Evolutionary conservation across 2,113 vertebrate genomes (phyloP).

Genomic region (Eleginops maclovinus): DNA sequence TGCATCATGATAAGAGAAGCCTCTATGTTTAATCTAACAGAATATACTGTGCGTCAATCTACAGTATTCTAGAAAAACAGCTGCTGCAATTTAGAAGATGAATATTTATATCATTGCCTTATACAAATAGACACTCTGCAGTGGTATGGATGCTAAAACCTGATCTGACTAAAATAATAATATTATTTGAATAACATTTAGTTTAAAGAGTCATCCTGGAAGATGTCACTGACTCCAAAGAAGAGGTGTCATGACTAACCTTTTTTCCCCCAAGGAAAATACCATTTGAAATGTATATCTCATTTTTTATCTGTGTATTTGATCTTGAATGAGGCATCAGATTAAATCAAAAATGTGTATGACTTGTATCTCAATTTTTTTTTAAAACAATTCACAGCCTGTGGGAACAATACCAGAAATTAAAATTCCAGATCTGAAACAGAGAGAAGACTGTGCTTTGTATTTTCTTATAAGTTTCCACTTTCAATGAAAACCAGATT

Average conservation of each 20-base stretch:
- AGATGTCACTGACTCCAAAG: no score
- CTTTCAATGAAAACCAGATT: constrained; percentile 62
- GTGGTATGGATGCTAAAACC: not conserved
- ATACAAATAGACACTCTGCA: not conserved
- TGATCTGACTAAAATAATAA: not conserved
- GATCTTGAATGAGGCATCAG: not conserved
- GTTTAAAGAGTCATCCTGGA: not conserved
- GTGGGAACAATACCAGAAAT: not conserved
- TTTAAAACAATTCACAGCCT: not conserved
- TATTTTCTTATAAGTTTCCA: constrained; percentile 51
- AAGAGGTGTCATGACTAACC: not conserved
- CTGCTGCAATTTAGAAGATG: not conserved
- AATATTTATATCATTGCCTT: not conserved
- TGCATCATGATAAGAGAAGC: constrained; percentile 1
- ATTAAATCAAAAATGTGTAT: not conserved
- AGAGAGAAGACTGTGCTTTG: constrained; percentile 19
- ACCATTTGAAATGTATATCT: not conserved
- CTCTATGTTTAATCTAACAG: not conserved
- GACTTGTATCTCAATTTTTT: not conserved
- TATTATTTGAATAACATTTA: not conserved
- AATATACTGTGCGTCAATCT: constrained; percentile 19
- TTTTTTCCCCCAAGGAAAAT: not conserved
- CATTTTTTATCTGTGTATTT: not conserved
- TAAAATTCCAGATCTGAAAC: not conserved
- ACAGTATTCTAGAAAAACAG: not conserved